phyloP scores from a whole-genome alignment of 1,140 invertebrate species.

The Rhysida immarginata region DNA sequence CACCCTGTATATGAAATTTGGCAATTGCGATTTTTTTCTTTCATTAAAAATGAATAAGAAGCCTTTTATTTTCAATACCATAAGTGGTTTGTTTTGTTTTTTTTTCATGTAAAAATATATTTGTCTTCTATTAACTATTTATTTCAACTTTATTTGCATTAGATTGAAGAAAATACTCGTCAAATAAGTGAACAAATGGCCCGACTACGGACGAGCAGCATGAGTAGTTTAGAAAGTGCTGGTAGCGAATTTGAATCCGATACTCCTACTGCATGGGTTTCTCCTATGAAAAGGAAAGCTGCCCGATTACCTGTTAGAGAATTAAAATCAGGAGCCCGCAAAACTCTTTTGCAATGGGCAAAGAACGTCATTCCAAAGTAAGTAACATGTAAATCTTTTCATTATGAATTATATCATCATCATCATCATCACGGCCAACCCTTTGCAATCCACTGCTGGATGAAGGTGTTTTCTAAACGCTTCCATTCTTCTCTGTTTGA shows the following conservation, averaged over 20 bases:
- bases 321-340: constrained; percentile 62
- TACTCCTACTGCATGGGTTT: constrained; percentile 22
- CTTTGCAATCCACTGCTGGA: too few species aligned
- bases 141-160: constrained; percentile 18
- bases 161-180: constrained; percentile 93
- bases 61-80: too few species aligned
- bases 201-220: constrained; percentile 57
- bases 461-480: too few species aligned
- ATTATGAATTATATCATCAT: too few species aligned
- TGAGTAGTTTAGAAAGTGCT: constrained; percentile 46
- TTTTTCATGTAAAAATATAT: background rate
- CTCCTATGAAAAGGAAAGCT: constrained; percentile 42
- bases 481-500: too few species aligned
- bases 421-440: too few species aligned
- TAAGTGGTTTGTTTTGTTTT: background rate
- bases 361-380: constrained; percentile 82
- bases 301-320: constrained; percentile 32
- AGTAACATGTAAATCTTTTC: too few species aligned
- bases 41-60: too few species aligned
- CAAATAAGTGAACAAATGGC: constrained; percentile 65
- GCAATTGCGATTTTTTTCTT: too few species aligned
- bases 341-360: constrained; percentile 86
- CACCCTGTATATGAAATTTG: too few species aligned
- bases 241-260: constrained; percentile 14
- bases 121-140: constrained; percentile 29